Base-by-base conservation (phyloP, 2,797 vertebrate genomes). In the Centroberyx gerrardi region DNA sequence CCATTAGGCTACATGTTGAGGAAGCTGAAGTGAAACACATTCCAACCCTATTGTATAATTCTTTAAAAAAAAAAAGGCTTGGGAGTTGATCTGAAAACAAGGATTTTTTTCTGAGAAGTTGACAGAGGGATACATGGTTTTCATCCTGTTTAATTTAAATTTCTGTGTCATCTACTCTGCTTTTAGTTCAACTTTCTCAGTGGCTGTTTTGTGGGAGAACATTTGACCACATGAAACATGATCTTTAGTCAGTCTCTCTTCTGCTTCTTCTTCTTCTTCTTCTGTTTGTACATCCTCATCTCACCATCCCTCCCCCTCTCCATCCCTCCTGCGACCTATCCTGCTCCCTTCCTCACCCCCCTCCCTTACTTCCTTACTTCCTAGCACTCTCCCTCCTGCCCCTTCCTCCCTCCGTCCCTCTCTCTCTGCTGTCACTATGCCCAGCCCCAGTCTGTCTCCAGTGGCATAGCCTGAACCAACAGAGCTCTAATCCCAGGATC, bases 401-500 rank as follows among this genome's bases (percentile, higher is more conserved):
- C 2, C 12, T 15, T 29, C 51, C 27, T 52, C 53, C 36, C 67
- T 27, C 68, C 80, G 72, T 60, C 58, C 31, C 58, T 76, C 76
- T 81, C 87, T 90, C 55, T 40, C 71, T 69, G 51, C 79, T 89
- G 81, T 86, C 78, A 83, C 52, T n/a, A 48, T 83, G 83, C 86
- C 22, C 84, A 84, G 81, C 62, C 56, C 76, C 84, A 80, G 63
- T 84, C 88, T 92, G 85, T 96, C 92, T 94, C 67, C 81, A 80
- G 38, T 18, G 64, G 90, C 86, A 92, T 88, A 83, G 90, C 84
- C 92, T 93, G 92, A 90, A 87, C 86, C 17, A 76, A 88, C 93
- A 92, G 78, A 86, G 78, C 53, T 14, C 76, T 90, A 92, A 93
- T 94, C 88, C 88, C 59, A 46, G 90, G 90, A 93, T 92, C 90